phyloP scores from a whole-genome alignment of 2,113 vertebrate genomes.

The Pyxicephalus adspersus region DNA sequence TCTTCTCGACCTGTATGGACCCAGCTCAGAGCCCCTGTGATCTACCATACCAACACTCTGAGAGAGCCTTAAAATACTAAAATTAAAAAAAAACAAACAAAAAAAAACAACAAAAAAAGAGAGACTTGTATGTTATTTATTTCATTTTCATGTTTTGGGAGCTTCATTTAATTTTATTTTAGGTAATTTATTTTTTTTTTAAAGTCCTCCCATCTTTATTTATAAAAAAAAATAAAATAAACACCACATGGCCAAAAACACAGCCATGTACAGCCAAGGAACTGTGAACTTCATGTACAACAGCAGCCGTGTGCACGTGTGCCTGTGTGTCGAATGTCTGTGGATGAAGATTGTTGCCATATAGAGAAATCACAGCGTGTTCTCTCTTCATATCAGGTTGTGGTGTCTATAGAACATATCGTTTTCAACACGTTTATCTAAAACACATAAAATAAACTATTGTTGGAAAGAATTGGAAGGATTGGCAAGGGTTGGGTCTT shows the following conservation, averaged over 20 bases:
- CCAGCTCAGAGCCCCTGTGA: conserved; percentile 86
- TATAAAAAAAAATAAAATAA: conserved; percentile 20
- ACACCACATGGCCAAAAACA: conserved; percentile 46
- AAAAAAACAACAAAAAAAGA: conserved; percentile 67
- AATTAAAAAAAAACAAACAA: neutral
- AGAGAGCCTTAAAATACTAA: conserved; percentile 82
- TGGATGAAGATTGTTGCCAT: conserved; percentile 75
- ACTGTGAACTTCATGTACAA: conserved; percentile 44
- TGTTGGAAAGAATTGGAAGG: neutral
- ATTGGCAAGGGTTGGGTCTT: conserved; percentile 19
- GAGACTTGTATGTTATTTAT: conserved; percentile 70
- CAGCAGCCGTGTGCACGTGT: conserved; percentile 35
- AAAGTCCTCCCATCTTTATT: conserved; percentile 38
- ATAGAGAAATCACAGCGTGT: conserved; percentile 73
- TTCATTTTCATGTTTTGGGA: conserved; percentile 57
- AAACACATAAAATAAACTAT: conserved; percentile 59
- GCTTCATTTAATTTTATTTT: conserved; percentile 59
- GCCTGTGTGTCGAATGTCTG: conserved; percentile 36
- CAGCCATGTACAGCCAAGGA: conserved; percentile 56
- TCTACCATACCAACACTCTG: conserved; percentile 88
- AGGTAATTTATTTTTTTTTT: conserved; percentile 31
- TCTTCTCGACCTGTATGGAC: conserved; percentile 81
- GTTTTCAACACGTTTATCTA: conserved; percentile 73
- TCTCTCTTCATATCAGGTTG: conserved; percentile 76
- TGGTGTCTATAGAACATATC: conserved; percentile 74